phyloP scores from a whole-genome alignment of 2,888 invertebrate genomes.

The Venustoraphidia nigricollis region DNA sequence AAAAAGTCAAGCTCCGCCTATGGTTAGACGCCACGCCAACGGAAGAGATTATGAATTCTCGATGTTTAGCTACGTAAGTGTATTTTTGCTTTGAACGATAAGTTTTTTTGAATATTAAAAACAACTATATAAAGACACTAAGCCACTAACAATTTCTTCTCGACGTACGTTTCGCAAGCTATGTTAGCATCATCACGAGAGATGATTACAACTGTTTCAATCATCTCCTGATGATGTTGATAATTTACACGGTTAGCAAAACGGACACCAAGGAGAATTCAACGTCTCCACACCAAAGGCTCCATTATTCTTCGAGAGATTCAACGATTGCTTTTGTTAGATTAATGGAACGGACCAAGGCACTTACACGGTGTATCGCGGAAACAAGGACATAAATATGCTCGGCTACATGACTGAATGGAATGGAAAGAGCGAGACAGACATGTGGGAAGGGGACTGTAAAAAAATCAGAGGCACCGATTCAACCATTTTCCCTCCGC shows the following conservation, averaged over 20 bases:
- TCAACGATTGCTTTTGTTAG: conserved; percentile 21
- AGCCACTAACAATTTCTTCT: too few relatives aligned
- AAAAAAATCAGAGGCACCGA: conserved; percentile 39
- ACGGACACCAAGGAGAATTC: too few relatives aligned
- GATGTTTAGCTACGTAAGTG: conserved; percentile 37
- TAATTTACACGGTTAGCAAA: too few relatives aligned
- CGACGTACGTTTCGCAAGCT: too few relatives aligned
- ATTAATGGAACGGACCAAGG: conserved; percentile 35
- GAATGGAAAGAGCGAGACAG: conserved; percentile 22
- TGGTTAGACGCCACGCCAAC: conserved; percentile 30
- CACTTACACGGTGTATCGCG: conserved; percentile 37
- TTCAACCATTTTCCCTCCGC: conserved; percentile 35
- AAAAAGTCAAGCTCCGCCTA: conserved; percentile 22
- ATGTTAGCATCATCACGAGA: too few relatives aligned
- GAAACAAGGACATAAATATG: conserved; percentile 29
- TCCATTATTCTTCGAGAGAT: neutral
- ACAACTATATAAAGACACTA: too few relatives aligned
- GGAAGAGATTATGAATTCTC: conserved; percentile 37
- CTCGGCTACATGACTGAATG: conserved; percentile 35
- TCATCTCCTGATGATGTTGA: too few relatives aligned
- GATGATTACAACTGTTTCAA: too few relatives aligned
- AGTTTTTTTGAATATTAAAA: too few relatives aligned
- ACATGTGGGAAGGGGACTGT: conserved; percentile 30
- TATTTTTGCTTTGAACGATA: conserved; percentile 12
- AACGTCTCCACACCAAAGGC: too few relatives aligned